These are phyloP conservation scores for Tympanoctomys barrerae DNA, from an alignment of 2,797 vertebrate species.

Conservation along the genomic window DNA sequence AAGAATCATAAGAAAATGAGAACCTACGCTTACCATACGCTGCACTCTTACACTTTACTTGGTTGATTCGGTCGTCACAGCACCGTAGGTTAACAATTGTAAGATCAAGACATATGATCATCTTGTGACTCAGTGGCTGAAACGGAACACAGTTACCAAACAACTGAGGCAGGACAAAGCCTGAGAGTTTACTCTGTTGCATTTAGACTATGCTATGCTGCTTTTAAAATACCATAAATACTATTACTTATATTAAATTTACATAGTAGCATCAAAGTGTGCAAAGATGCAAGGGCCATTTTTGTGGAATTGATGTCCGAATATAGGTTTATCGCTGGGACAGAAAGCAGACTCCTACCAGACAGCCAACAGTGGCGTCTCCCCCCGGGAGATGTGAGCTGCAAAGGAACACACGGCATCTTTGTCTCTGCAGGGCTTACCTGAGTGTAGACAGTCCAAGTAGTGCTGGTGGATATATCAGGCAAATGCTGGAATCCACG, in stretches of 20 bases:
- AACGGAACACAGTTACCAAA: neutral
- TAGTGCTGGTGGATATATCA: neutral
- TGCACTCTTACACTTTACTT: neutral
- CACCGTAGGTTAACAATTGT: neutral
- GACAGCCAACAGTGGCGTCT: neutral
- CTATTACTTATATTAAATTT: neutral
- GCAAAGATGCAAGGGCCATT: conserved; percentile 69
- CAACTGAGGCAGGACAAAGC: neutral
- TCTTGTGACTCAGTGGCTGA: neutral
- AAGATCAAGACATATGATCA: neutral
- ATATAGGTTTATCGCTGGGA: conserved; percentile 68
- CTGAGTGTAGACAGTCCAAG: neutral
- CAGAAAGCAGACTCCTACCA: conserved; percentile 61
- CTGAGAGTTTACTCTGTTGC: neutral
- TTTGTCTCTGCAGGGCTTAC: neutral
- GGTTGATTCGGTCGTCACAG: neutral
- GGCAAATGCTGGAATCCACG: neutral
- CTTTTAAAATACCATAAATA: neutral
- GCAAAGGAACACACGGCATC: neutral
- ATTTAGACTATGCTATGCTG: neutral
- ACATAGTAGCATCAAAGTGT: neutral
- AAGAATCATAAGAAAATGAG: neutral
- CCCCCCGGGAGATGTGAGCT: neutral
- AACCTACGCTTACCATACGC: neutral
- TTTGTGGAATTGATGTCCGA: conserved; percentile 63